Conservation (phyloP, 1,140 invertebrate genomes). For the Drosophila sucinea region DNA sequence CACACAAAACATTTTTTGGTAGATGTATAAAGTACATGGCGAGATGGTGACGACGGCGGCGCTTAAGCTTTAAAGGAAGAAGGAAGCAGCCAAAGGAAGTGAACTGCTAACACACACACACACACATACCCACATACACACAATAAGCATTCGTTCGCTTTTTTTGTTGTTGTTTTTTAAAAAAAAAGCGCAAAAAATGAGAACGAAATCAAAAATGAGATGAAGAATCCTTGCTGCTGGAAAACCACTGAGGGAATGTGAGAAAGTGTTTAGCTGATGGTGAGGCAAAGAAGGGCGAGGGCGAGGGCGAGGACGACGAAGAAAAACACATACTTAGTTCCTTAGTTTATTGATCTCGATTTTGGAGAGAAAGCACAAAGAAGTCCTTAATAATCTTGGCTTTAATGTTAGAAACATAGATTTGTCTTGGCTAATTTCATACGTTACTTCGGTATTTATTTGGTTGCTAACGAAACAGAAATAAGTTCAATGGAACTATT, state of each 20-base stretch:
- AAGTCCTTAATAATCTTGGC: too few species aligned
- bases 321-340: too few species aligned
- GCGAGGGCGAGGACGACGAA: background rate
- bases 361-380: too few species aligned
- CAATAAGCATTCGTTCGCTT: background rate
- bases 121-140: background rate
- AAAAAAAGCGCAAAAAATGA: conserved; percentile 32
- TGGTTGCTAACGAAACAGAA: too few species aligned
- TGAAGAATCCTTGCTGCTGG: conserved; percentile 24
- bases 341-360: too few species aligned
- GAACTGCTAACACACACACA: conserved; percentile 6
- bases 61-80: conserved; percentile 51
- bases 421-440: too few species aligned
- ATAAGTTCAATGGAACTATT: too few species aligned
- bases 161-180: conserved; percentile 26
- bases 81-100: conserved; percentile 26
- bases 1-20: conserved; percentile 14
- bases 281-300: conserved; percentile 35
- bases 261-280: conserved; percentile 59
- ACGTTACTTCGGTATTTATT: too few species aligned
- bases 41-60: conserved; percentile 57
- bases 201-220: conserved; percentile 39
- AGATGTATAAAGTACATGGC: conserved; percentile 10
- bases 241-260: conserved; percentile 7
- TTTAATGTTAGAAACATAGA: too few species aligned